Percentiles rank a stretch among this genome's conserved stretches.
These are phyloP conservation scores for Spizaetus ornatus DNA, from an alignment of 2,113 vertebrate species.

Conservation along the genomic window DNA sequence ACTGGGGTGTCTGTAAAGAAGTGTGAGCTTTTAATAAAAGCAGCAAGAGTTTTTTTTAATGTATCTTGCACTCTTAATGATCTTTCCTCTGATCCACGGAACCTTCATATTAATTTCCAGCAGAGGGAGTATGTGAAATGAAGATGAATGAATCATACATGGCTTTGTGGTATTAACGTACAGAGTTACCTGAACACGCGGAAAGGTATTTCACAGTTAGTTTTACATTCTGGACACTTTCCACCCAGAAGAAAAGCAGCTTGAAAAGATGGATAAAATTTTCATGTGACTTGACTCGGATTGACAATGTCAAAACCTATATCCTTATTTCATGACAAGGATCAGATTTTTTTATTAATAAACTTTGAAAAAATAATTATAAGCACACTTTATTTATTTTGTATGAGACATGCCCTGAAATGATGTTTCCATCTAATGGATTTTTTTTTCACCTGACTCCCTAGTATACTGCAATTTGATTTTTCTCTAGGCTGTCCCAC, in stretches of 20 bases:
- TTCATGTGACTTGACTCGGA: background rate
- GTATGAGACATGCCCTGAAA: background rate
- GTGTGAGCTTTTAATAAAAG: background rate
- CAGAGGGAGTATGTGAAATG: slow-evolving; percentile 29
- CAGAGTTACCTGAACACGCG: background rate
- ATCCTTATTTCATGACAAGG: background rate
- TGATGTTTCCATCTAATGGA: background rate
- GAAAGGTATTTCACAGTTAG: background rate
- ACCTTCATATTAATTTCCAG: background rate
- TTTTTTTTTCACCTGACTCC: background rate
- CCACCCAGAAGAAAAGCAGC: background rate
- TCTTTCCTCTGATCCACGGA: background rate
- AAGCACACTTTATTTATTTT: background rate
- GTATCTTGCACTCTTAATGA: background rate
- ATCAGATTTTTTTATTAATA: background rate
- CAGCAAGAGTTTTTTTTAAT: background rate
- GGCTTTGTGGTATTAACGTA: background rate
- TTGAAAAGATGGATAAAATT: background rate
- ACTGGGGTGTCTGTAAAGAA: background rate
- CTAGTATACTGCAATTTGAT: background rate
- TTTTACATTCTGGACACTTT: background rate
- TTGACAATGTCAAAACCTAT: background rate
- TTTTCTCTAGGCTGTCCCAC: background rate
- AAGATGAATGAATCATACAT: background rate
- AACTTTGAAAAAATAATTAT: background rate